Percentiles rank a stretch among this genome's conserved stretches.
Evolutionary conservation across 2,888 invertebrate genomes (phyloP).

Genomic region (Sarcophaga carnaria): DNA sequence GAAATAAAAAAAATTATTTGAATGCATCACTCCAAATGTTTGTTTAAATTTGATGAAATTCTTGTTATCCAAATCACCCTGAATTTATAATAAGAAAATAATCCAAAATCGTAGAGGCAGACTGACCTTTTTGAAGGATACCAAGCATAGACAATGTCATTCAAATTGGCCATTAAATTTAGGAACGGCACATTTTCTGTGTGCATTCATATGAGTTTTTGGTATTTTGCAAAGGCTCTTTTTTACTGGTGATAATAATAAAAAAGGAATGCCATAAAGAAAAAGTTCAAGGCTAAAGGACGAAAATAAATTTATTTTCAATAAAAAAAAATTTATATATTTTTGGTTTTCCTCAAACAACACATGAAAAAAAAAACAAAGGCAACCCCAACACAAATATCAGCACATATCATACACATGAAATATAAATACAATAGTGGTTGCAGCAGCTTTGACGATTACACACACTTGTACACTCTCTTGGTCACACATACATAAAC

Average conservation of each 20-base stretch:
- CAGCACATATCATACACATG: constrained; percentile 17
- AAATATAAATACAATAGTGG: constrained; percentile 51
- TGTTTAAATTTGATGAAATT: too few relatives aligned
- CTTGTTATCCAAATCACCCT: background rate
- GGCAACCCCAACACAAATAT: background rate
- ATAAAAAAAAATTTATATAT: constrained; percentile 37
- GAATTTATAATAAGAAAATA: background rate
- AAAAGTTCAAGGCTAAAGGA: constrained; percentile 63
- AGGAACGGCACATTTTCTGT: background rate
- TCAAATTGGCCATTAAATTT: constrained; percentile 13
- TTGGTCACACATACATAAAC: background rate
- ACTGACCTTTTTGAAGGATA: background rate
- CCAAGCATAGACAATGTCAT: background rate
- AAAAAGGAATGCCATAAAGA: constrained; percentile 35
- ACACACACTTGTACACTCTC: background rate
- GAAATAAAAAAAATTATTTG: too few relatives aligned
- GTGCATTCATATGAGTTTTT: background rate
- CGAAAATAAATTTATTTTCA: constrained; percentile 60
- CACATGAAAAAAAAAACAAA: background rate
- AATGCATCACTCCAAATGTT: too few relatives aligned
- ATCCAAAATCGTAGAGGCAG: background rate
- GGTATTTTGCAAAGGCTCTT: background rate
- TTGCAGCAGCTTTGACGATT: constrained; percentile 52
- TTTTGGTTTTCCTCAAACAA: constrained; percentile 34
- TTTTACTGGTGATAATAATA: constrained; percentile 20